These are phyloP conservation scores for Trididemnum miniatum DNA, from an alignment of 23 tunicate genomes.

Conservation along the genomic window DNA sequence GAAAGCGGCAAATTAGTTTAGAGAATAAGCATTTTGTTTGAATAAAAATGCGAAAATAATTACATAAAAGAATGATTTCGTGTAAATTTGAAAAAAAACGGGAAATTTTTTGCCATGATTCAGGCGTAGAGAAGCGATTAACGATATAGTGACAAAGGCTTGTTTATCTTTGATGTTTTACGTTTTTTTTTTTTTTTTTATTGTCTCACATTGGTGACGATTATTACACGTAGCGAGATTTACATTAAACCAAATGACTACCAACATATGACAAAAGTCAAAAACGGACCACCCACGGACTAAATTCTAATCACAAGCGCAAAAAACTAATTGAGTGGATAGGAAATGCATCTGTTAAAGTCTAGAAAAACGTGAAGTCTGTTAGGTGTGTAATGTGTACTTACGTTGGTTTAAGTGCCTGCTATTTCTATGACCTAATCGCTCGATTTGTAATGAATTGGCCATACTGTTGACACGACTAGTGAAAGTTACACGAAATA, in stretches of 20 bases:
- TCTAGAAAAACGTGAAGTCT: background rate
- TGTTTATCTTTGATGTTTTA: too few species aligned
- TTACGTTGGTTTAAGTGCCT: background rate
- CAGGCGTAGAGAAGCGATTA: too few species aligned
- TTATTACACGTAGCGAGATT: background rate
- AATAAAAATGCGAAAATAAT: too few species aligned
- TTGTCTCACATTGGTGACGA: background rate
- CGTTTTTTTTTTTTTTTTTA: too few species aligned
- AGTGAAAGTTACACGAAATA: background rate
- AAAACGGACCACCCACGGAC: background rate
- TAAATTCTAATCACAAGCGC: background rate
- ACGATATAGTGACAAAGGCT: too few species aligned
- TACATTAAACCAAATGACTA: background rate
- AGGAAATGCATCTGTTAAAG: background rate
- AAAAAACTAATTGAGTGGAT: background rate
- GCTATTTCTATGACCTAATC: background rate
- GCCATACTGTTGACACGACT: too few species aligned
- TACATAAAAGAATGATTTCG: background rate
- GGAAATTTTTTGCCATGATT: too few species aligned
- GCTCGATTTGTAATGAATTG: too few species aligned
- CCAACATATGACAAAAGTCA: background rate
- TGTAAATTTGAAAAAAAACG: background rate
- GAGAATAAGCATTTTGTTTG: too few species aligned
- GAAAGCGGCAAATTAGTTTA: too few species aligned
- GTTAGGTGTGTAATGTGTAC: slow-evolving; percentile 16